Evolutionary conservation across 2,113 vertebrate genomes (phyloP).

Genomic region (Lepisosteus osseus): DNA sequence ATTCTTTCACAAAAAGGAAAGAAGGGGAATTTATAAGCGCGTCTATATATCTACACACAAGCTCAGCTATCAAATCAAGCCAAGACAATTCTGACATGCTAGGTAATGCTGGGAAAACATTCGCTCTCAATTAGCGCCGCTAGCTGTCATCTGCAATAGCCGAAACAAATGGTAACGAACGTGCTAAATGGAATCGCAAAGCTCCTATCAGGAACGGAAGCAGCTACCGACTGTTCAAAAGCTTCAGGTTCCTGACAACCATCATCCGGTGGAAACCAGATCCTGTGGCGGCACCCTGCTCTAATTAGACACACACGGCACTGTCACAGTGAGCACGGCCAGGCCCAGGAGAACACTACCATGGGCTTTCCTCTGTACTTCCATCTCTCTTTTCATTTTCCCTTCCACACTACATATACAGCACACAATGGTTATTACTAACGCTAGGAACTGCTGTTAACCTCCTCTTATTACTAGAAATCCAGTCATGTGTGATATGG

Average conservation of each 20-base stretch:
- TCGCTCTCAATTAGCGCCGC: constrained; percentile 39
- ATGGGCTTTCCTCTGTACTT: background rate
- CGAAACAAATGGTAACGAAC: constrained; percentile 56
- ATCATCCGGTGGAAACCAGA: constrained; percentile 45
- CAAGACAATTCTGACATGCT: constrained; percentile 12
- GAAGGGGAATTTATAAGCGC: no score
- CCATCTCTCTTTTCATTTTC: background rate
- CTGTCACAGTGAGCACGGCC: constrained; percentile 25
- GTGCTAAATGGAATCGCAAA: constrained; percentile 48
- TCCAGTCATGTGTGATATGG: no score
- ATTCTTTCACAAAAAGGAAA: no score
- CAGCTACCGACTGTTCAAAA: constrained; percentile 48
- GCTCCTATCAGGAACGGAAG: constrained; percentile 62
- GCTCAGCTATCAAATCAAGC: constrained; percentile 8
- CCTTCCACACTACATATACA: background rate
- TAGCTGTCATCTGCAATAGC: constrained; percentile 47
- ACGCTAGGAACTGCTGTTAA: background rate
- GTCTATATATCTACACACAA: background rate
- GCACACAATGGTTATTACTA: background rate
- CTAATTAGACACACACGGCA: constrained; percentile 52
- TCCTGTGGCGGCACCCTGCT: constrained; percentile 46
- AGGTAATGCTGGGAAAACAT: constrained; percentile 6
- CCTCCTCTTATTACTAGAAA: no score
- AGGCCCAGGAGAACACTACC: background rate
- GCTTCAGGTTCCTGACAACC: constrained; percentile 51